Conservation (phyloP, 2,888 invertebrate species). For the Leptinotarsa haldemani region DNA sequence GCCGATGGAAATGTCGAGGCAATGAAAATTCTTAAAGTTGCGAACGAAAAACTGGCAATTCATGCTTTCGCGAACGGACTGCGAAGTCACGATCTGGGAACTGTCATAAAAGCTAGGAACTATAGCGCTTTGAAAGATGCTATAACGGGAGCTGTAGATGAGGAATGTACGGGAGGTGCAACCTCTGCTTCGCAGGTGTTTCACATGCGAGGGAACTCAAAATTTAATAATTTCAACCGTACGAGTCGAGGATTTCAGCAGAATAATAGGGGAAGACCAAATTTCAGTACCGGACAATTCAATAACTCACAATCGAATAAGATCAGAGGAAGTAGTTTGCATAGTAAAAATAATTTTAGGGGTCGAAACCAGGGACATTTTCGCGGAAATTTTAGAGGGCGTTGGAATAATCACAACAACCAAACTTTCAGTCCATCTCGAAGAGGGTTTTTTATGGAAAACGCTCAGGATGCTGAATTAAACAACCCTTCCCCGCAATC, state of each 20-base stretch:
- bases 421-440: too few species aligned
- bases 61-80: slow-evolving; percentile 45
- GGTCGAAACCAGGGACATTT: slow-evolving; percentile 1
- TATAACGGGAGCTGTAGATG: slow-evolving; percentile 15
- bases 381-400: slow-evolving; percentile 9
- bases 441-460: too few species aligned
- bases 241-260: neutral
- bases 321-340: neutral
- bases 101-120: slow-evolving; percentile 34
- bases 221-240: too few species aligned
- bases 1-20: slow-evolving; percentile 37
- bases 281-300: neutral
- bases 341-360: too few species aligned
- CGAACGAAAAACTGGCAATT: slow-evolving; percentile 47
- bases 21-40: slow-evolving; percentile 28
- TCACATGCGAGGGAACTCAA: too few species aligned
- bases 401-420: slow-evolving; percentile 6
- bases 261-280: too few species aligned
- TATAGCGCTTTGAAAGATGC: slow-evolving; percentile 33
- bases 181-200: too few species aligned
- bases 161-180: neutral
- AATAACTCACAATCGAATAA: neutral
- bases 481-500: neutral
- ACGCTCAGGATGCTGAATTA: too few species aligned
- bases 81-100: slow-evolving; percentile 31